Percentiles rank a stretch among this genome's conserved stretches.
phyloP scores from a whole-genome alignment of 2,888 invertebrate genomes.

The Drosophila phalerata region DNA sequence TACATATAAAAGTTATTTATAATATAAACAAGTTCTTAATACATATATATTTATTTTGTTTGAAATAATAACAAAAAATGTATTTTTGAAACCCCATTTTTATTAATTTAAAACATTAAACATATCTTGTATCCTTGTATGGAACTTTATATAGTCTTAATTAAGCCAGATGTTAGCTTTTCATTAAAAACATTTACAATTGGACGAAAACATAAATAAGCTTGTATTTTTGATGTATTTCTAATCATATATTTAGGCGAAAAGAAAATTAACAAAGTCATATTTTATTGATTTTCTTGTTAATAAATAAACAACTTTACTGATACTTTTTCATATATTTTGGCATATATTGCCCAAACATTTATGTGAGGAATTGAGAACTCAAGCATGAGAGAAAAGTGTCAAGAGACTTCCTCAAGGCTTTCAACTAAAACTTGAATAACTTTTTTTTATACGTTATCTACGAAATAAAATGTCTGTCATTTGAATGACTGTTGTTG shows the following conservation, averaged over 20 bases:
- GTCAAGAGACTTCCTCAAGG: constrained; percentile 4
- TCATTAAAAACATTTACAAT: too few relatives aligned
- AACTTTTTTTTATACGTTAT: not conserved
- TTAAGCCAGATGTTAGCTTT: too few relatives aligned
- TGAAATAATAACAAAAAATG: too few relatives aligned
- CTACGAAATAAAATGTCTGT: constrained; percentile 2
- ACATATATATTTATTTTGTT: too few relatives aligned
- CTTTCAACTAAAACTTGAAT: not conserved
- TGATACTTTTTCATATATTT: not conserved
- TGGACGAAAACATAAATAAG: not conserved
- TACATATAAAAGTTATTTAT: too few relatives aligned
- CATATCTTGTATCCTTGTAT: not conserved
- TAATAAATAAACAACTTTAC: not conserved
- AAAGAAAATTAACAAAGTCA: not conserved
- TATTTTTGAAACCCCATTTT: too few relatives aligned
- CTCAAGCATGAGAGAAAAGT: not conserved
- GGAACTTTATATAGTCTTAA: not conserved
- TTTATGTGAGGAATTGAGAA: not conserved
- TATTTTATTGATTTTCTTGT: not conserved
- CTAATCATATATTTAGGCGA: not conserved
- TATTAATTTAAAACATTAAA: not conserved
- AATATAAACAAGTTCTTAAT: too few relatives aligned
- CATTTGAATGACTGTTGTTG: constrained; percentile 1
- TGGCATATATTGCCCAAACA: not conserved
- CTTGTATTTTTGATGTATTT: not conserved